Evolutionary conservation across 2,888 invertebrate species (phyloP).

Genomic region (Melanostoma mellinum): DNA sequence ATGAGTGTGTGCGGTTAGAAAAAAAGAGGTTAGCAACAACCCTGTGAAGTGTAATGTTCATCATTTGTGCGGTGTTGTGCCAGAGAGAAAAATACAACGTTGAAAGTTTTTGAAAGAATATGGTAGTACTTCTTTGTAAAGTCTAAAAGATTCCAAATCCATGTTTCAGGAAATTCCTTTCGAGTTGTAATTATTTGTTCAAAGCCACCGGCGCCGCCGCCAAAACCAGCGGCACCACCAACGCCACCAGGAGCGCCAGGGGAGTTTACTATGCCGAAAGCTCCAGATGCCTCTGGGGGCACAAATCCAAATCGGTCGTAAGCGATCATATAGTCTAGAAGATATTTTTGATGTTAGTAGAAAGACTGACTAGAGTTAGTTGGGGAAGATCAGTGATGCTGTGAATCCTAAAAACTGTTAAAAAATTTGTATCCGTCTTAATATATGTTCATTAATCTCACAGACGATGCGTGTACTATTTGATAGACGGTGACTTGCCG

Average conservation of each 20-base stretch:
- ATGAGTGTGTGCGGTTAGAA: background rate
- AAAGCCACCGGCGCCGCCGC: background rate
- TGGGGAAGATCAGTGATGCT: no score
- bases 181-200: conserved; percentile 81
- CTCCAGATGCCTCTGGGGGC: no score
- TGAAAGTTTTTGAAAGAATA: background rate
- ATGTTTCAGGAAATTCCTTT: conserved; percentile 87
- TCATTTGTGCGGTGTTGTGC: background rate
- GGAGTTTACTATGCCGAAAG: background rate
- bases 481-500: no score
- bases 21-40: background rate
- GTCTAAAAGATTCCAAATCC: conserved; percentile 85
- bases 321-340: no score
- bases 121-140: conserved; percentile 67
- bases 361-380: no score
- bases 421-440: no score
- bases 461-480: no score
- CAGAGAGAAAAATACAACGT: background rate
- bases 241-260: background rate
- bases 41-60: conserved; percentile 6
- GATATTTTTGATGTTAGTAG: no score
- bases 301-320: no score
- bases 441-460: no score
- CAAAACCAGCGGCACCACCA: no score
- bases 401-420: no score